Conservation (phyloP, 2,113 vertebrate species). For the Pterocles burchelli region DNA sequence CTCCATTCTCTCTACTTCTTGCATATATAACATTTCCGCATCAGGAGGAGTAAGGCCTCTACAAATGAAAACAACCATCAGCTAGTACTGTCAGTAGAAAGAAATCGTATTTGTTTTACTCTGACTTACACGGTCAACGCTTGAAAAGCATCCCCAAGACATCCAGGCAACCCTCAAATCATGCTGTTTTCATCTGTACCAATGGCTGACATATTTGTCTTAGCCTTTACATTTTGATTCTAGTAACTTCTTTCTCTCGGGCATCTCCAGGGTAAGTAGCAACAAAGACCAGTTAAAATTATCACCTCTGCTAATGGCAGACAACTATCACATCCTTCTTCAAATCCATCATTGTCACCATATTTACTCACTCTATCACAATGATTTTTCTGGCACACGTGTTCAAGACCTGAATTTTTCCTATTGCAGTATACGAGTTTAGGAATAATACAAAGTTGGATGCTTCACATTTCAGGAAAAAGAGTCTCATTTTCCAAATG, state of each 20-base stretch:
- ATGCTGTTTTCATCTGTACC: neutral
- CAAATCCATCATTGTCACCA: neutral
- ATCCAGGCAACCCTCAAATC: neutral
- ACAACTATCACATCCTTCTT: neutral
- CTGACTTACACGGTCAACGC: neutral
- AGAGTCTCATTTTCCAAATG: neutral
- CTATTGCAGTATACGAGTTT: neutral
- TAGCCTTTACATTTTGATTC: neutral
- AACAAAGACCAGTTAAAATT: neutral
- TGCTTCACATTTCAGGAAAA: neutral
- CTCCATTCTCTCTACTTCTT: constrained; percentile 96
- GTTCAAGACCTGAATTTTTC: neutral
- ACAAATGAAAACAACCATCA: constrained; percentile 21
- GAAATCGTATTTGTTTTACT: neutral
- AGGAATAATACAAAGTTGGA: neutral
- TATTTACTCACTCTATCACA: neutral
- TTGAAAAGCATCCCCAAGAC: neutral
- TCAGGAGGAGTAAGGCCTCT: constrained; percentile 92
- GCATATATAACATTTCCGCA: constrained; percentile 96
- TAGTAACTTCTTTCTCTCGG: neutral
- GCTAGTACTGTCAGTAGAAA: neutral
- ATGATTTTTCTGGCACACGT: rapidly evolving
- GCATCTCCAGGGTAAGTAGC: neutral
- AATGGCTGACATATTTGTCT: neutral
- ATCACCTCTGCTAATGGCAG: neutral